Conservation (phyloP, 1,140 invertebrate genomes). For the Zaprionus tsacasi region DNA sequence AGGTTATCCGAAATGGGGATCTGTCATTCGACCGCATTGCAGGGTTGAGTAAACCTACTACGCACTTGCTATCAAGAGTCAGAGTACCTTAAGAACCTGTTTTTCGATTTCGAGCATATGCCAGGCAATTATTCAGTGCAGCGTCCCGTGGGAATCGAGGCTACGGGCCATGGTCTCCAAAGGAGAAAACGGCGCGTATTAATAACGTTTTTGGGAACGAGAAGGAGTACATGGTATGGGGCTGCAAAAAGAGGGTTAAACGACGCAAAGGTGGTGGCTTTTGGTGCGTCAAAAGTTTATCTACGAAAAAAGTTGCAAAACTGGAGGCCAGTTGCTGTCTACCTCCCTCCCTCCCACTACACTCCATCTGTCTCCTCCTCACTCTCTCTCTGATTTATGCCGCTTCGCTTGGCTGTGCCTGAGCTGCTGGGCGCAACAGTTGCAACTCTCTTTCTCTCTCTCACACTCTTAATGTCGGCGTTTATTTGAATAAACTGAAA, state of each 20-base stretch:
- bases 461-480: slow-evolving; percentile 71
- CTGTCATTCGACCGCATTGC: neutral
- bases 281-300: slow-evolving; percentile 71
- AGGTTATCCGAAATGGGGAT: neutral
- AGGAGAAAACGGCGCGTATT: slow-evolving; percentile 70
- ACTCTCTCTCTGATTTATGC: slow-evolving; percentile 70
- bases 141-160: slow-evolving; percentile 42
- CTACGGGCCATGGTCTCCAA: slow-evolving; percentile 17
- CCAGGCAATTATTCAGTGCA: slow-evolving; percentile 52
- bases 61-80: neutral
- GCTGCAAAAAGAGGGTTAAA: slow-evolving; percentile 71
- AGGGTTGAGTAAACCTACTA: neutral
- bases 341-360: neutral
- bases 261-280: slow-evolving; percentile 64
- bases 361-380: neutral
- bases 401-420: slow-evolving; percentile 51
- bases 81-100: slow-evolving; percentile 12
- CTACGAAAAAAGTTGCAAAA: slow-evolving; percentile 55
- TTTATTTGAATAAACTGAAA: slow-evolving; percentile 83
- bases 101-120: slow-evolving; percentile 48
- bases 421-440: slow-evolving; percentile 62
- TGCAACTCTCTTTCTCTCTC: slow-evolving; percentile 56
- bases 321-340: slow-evolving; percentile 22
- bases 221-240: too few species aligned
- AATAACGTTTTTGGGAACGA: slow-evolving; percentile 53